Percentiles rank a stretch among this genome's conserved stretches.
Conservation (phyloP, 92 coral and sea anemone genomes). For the Muricea muricata region DNA sequence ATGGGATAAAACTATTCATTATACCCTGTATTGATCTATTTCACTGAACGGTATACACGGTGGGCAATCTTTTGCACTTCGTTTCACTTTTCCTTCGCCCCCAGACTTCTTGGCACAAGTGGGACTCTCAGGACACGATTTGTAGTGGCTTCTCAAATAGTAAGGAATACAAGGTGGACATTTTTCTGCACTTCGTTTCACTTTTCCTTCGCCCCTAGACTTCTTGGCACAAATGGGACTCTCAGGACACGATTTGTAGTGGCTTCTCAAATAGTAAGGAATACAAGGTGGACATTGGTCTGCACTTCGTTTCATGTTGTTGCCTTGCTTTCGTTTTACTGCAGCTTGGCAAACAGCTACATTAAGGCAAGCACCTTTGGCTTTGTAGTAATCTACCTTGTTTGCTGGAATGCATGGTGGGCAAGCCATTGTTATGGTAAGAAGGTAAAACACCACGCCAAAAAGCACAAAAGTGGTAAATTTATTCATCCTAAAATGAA, state of each 20-base stretch:
- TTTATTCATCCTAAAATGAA: background rate
- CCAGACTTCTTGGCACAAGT: background rate
- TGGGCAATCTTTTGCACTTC: background rate
- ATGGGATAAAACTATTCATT: background rate
- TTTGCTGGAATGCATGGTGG: too few relatives aligned
- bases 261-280: background rate
- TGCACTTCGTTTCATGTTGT: too few relatives aligned
- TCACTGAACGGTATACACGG: background rate
- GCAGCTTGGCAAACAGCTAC: too few relatives aligned
- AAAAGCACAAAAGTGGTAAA: background rate
- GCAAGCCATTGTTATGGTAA: background rate
- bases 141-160: background rate
- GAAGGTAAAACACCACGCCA: background rate
- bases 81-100: background rate
- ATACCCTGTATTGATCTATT: background rate
- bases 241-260: too few relatives aligned
- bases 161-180: background rate
- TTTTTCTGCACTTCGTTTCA: background rate
- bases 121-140: background rate
- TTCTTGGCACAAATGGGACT: background rate
- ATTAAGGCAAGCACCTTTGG: too few relatives aligned
- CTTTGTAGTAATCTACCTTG: too few relatives aligned
- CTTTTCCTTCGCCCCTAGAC: background rate
- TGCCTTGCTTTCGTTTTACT: too few relatives aligned
- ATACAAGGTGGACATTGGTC: too few relatives aligned